Evolutionary conservation across 1,140 invertebrate genomes (phyloP).

Genomic region (Zaprionus taronus): DNA sequence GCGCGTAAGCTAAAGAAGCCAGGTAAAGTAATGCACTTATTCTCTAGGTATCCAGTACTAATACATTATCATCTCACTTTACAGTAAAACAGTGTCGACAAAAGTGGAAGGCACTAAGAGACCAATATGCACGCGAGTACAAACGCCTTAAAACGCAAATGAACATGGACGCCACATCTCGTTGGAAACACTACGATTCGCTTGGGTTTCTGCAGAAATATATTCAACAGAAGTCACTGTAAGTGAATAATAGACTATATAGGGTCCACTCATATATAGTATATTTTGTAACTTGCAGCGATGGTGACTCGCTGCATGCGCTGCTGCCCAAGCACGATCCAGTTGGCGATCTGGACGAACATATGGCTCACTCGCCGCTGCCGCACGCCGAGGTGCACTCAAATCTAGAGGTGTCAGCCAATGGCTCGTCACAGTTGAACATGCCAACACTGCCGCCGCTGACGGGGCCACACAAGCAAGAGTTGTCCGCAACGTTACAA

Average conservation of each 20-base stretch:
- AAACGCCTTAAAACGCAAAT: conserved; percentile 71
- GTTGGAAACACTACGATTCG: conserved; percentile 83
- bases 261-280: not conserved
- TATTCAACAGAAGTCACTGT: conserved; percentile 78
- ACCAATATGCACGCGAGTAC: conserved; percentile 82
- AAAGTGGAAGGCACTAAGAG: conserved; percentile 80
- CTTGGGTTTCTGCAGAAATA: conserved; percentile 75
- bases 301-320: conserved; percentile 56
- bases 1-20: conserved; percentile 77
- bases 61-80: not conserved
- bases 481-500: conserved; percentile 34
- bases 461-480: conserved; percentile 65
- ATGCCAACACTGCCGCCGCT: conserved; percentile 62
- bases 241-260: conserved; percentile 19
- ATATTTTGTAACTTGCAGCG: conserved; percentile 41
- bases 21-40: conserved; percentile 38
- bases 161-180: conserved; percentile 63
- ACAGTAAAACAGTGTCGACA: conserved; percentile 76
- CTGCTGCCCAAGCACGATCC: conserved; percentile 66
- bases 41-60: not conserved
- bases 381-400: conserved; percentile 44
- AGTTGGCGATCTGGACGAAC: conserved; percentile 62
- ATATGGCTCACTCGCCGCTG: conserved; percentile 58
- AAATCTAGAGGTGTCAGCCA: conserved; percentile 48
- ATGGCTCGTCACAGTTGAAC: conserved; percentile 51